A percentile compares a stretch with the other conserved stretches of the same genome.
These are phyloP conservation scores for Cephus pulcher DNA, from an alignment of 2,888 invertebrate species.

Conservation along the genomic window DNA sequence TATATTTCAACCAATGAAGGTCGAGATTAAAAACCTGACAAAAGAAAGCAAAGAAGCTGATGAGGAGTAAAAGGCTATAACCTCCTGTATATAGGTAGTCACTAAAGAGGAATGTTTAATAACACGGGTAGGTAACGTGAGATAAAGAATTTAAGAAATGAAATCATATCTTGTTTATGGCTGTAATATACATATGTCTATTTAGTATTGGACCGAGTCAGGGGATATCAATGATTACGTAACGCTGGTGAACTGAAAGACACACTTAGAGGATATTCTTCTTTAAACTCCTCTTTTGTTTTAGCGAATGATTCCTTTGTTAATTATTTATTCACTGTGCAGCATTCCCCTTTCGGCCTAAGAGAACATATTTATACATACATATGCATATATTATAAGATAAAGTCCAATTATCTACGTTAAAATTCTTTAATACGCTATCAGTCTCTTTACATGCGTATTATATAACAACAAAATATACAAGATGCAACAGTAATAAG, in stretches of 20 bases:
- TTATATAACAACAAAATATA: neutral
- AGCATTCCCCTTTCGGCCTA: neutral
- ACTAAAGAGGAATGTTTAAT: neutral
- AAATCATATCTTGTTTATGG: slow-evolving; percentile 13
- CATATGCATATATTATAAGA: neutral
- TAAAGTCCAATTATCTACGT: neutral
- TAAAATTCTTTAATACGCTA: neutral
- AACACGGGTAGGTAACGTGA: neutral
- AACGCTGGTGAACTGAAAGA: neutral
- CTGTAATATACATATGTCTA: slow-evolving; percentile 19
- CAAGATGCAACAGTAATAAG: neutral
- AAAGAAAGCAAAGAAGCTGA: neutral
- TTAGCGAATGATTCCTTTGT: neutral
- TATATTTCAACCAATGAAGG: neutral
- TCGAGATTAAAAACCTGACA: neutral
- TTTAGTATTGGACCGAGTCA: slow-evolving; percentile 8
- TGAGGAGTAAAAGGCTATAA: neutral
- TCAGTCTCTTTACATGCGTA: neutral
- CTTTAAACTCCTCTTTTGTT: neutral
- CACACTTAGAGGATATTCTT: neutral
- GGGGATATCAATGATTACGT: neutral
- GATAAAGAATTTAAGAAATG: slow-evolving; percentile 7
- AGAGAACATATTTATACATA: neutral
- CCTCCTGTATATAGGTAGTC: neutral
- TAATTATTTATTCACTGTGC: neutral